Evolutionary conservation across 1,140 invertebrate genomes (phyloP).

Genomic region (Galleria mellonella): DNA sequence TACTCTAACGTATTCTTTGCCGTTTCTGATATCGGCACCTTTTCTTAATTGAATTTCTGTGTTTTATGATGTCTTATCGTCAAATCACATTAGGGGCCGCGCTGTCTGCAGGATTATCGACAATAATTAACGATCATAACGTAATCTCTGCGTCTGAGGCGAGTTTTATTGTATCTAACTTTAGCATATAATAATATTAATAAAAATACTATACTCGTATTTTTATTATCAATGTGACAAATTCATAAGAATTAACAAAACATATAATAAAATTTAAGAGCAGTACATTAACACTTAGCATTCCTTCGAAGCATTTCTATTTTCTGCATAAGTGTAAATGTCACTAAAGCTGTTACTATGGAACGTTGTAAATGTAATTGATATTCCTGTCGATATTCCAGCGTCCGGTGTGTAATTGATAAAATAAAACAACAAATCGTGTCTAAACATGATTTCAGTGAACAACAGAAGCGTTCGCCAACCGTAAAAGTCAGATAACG

Average conservation of each 20-base stretch:
- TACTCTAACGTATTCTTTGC: conserved; percentile 26
- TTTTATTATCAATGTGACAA: conserved; percentile 5
- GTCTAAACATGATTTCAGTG: conserved; percentile 19
- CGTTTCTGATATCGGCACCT: conserved; percentile 57
- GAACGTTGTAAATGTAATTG: conserved; percentile 18
- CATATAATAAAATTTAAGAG: conserved; percentile 9
- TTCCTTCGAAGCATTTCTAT: background rate
- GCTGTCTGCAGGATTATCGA: conserved; percentile 33
- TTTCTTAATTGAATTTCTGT: conserved; percentile 65
- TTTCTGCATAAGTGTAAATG: background rate
- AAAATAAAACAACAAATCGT: conserved; percentile 37
- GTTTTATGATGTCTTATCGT: conserved; percentile 52
- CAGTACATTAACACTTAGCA: conserved; percentile 2
- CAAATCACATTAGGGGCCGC: conserved; percentile 42
- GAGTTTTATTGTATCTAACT: conserved; percentile 3
- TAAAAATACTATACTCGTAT: conserved; percentile 7
- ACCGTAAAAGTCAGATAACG: conserved; percentile 51
- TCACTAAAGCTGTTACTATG: conserved; percentile 3
- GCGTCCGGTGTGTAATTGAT: conserved; percentile 52
- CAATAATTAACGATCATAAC: conserved; percentile 24
- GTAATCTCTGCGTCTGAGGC: conserved; percentile 21
- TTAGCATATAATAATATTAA: conserved; percentile 11
- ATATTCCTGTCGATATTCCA: conserved; percentile 33
- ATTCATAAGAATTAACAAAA: conserved; percentile 9
- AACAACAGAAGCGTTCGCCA: conserved; percentile 30